A percentile compares a stretch with the other conserved stretches of the same genome.
Conservation (phyloP, 2,113 vertebrate species). For the Festucalex cinctus region DNA sequence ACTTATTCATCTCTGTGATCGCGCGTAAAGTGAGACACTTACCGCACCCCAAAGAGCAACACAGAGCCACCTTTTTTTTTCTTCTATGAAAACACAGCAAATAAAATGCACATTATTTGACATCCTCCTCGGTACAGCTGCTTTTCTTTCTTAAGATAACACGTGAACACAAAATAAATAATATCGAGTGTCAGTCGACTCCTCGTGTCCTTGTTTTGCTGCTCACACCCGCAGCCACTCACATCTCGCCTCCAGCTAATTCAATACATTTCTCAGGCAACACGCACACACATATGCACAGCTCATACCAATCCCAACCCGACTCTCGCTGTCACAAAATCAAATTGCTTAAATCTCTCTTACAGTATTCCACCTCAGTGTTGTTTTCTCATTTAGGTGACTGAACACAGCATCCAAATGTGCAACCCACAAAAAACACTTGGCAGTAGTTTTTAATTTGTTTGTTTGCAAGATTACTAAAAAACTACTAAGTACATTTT, state of each 20-base stretch:
- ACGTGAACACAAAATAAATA: constrained; percentile 26
- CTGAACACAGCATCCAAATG: constrained; percentile 24
- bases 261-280: constrained; percentile 44
- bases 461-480: not conserved
- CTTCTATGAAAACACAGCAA: not conserved
- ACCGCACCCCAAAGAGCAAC: constrained; percentile 31
- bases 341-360: constrained; percentile 33
- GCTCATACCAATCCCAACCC: constrained; percentile 6
- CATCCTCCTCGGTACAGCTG: not conserved
- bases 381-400: constrained; percentile 17
- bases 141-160: constrained; percentile 1
- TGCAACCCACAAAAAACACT: not conserved
- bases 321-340: constrained; percentile 3
- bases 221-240: constrained; percentile 23
- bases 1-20: constrained; percentile 43
- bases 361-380: constrained; percentile 13
- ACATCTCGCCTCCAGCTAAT: constrained; percentile 39
- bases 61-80: constrained; percentile 10
- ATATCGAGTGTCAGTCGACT: constrained; percentile 17
- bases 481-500: too few relatives aligned
- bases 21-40: constrained; percentile 41
- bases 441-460: not conserved
- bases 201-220: constrained; percentile 18
- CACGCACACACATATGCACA: constrained; percentile 7
- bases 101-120: constrained; percentile 9